Evolutionary conservation across 2,888 invertebrate species (phyloP).

Genomic region (Apocheima hispidaria): DNA sequence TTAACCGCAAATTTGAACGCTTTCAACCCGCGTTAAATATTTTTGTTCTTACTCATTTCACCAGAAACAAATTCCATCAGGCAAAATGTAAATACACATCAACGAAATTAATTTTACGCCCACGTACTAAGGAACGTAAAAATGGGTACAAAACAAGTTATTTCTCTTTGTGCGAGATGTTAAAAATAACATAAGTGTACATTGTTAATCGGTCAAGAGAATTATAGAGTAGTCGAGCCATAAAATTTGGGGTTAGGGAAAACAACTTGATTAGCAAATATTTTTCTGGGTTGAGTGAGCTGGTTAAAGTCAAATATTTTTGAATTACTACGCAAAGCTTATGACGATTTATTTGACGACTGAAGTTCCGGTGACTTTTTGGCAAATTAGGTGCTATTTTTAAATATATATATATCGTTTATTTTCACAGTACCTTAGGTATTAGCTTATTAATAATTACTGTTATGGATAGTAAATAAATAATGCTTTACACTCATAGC

Average conservation of each 20-base stretch:
- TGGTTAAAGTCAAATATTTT: conserved; percentile 27
- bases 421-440: background rate
- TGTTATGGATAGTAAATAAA: too few species aligned
- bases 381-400: background rate
- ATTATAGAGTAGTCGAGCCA: conserved; percentile 48
- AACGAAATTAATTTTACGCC: conserved; percentile 66
- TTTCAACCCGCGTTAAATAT: conserved; percentile 57
- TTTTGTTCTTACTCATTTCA: conserved; percentile 72
- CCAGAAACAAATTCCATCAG: conserved; percentile 74
- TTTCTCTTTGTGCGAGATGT: conserved; percentile 55
- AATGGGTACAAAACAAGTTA: conserved; percentile 60
- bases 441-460: too few species aligned
- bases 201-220: conserved; percentile 44
- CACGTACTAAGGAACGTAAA: conserved; percentile 48
- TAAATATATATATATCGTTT: background rate
- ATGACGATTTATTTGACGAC: too few species aligned
- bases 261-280: conserved; percentile 34
- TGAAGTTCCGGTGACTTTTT: background rate
- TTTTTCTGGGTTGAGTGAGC: conserved; percentile 33
- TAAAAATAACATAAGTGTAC: conserved; percentile 36
- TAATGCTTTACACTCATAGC: too few species aligned
- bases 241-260: conserved; percentile 33
- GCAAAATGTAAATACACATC: conserved; percentile 67
- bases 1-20: conserved; percentile 45
- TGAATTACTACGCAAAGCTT: conserved; percentile 8